phyloP scores from a whole-genome alignment of 2,113 vertebrate genomes.

The Aix galericulata region DNA sequence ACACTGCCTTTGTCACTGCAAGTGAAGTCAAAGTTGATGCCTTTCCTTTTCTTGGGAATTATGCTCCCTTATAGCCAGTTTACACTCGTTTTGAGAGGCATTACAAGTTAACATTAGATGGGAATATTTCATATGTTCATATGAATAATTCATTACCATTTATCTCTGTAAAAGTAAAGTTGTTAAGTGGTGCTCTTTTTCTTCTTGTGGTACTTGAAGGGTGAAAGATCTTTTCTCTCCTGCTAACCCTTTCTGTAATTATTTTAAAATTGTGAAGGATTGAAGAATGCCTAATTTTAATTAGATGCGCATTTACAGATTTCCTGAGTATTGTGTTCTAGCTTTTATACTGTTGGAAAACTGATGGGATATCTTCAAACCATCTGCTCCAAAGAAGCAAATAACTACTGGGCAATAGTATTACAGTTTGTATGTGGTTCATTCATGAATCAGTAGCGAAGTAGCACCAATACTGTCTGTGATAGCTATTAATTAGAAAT shows the following conservation, averaged over 20 bases:
- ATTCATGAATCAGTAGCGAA: neutral
- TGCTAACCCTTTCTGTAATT: conserved; percentile 26
- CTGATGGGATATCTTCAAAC: neutral
- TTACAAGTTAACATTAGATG: conserved; percentile 25
- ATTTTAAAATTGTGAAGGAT: neutral
- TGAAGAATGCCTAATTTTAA: conserved; percentile 17
- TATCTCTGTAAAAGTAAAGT: conserved; percentile 11
- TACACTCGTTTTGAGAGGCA: conserved; percentile 8
- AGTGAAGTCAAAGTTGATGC: conserved; percentile 3
- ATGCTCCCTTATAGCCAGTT: neutral
- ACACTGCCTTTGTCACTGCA: neutral
- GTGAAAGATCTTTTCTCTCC: neutral
- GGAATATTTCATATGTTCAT: neutral
- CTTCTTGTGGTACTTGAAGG: neutral
- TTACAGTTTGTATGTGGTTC: neutral
- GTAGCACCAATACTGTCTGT: neutral
- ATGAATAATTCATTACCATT: conserved; percentile 33
- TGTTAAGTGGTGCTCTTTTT: neutral
- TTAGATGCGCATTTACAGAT: neutral
- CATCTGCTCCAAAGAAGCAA: neutral
- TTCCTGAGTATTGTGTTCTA: neutral
- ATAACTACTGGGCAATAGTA: neutral
- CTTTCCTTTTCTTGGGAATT: conserved; percentile 1
- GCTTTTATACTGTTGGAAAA: neutral
- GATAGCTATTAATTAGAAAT: neutral